Evolutionary conservation across 2,113 vertebrate genomes (phyloP).

Genomic region (Sylvilagus bachmani): DNA sequence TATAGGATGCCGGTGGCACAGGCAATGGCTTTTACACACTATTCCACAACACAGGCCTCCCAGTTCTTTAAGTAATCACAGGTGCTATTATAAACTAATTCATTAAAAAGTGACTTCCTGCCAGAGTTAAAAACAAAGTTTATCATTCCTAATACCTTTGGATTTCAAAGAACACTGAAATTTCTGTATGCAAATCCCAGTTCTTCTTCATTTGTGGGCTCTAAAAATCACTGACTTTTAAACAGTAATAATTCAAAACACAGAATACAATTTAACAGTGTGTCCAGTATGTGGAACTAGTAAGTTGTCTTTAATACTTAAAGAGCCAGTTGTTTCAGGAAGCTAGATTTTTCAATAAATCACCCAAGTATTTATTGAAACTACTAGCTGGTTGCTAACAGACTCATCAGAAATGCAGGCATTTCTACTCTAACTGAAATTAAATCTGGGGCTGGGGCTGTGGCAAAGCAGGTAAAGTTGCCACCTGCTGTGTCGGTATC

Average conservation of each 20-base stretch:
- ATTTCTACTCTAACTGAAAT: conserved; percentile 30
- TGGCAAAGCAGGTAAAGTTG: too few species aligned
- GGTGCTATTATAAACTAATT: conserved; percentile 1
- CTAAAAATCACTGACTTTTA: background rate
- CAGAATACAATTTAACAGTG: conserved; percentile 19
- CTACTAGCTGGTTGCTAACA: background rate
- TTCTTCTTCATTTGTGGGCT: background rate
- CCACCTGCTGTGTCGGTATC: too few species aligned
- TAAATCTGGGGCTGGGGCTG: background rate
- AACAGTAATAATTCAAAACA: conserved; percentile 20
- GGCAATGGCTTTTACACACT: too few species aligned
- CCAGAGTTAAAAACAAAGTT: conserved; percentile 7
- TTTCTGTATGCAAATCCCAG: conserved; percentile 12
- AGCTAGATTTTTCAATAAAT: conserved; percentile 44
- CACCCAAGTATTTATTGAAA: background rate
- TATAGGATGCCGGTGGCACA: too few species aligned
- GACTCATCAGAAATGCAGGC: background rate
- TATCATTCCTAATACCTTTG: background rate
- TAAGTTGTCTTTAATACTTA: conserved; percentile 25
- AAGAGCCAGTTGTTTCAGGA: background rate
- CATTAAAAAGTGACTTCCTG: background rate
- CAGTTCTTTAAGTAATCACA: background rate
- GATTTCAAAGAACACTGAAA: background rate
- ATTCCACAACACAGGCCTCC: too few species aligned
- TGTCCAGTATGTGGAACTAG: conserved; percentile 27